Percentiles rank a stretch among this genome's conserved stretches.
phyloP scores from a whole-genome alignment of 2,113 vertebrate species.

The Acinonyx jubatus region DNA sequence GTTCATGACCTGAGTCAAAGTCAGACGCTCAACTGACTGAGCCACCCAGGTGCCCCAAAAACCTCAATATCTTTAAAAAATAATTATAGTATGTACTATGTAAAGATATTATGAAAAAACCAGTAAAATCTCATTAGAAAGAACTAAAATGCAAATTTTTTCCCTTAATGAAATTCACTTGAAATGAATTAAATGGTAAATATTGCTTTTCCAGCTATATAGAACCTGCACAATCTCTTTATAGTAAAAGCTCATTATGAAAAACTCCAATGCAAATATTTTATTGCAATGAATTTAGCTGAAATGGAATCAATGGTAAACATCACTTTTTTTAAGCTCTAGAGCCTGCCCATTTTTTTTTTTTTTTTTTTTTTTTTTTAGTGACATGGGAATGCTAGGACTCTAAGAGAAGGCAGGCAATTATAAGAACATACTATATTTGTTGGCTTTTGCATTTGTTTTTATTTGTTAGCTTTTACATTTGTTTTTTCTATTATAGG shows the following conservation, averaged over 20 bases:
- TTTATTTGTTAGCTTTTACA: no score
- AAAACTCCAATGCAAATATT: slow-evolving; percentile 38
- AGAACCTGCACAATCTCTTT: slow-evolving; percentile 14
- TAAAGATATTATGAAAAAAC: slow-evolving; percentile 36
- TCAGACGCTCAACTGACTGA: no score
- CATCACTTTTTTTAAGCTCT: background rate
- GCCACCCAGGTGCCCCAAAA: background rate
- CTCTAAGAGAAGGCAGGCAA: background rate
- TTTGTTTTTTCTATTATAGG: background rate
- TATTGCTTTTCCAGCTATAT: background rate
- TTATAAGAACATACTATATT: background rate
- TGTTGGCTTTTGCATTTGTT: background rate
- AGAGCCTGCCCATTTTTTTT: slow-evolving; percentile 12
- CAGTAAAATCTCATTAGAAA: slow-evolving; percentile 50
- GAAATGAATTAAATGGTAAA: slow-evolving; percentile 12
- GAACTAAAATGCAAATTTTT: slow-evolving; percentile 51
- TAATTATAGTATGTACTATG: background rate
- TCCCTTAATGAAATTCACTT: slow-evolving; percentile 35
- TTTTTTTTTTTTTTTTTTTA: slow-evolving; percentile 31
- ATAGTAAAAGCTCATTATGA: slow-evolving; percentile 23
- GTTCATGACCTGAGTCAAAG: no score
- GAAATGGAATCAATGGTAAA: slow-evolving; percentile 13
- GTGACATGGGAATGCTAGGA: background rate
- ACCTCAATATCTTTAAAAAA: background rate
- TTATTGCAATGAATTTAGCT: background rate